Base-by-base conservation (phyloP, 1,140 invertebrate species). In the Micrasema minimum region DNA sequence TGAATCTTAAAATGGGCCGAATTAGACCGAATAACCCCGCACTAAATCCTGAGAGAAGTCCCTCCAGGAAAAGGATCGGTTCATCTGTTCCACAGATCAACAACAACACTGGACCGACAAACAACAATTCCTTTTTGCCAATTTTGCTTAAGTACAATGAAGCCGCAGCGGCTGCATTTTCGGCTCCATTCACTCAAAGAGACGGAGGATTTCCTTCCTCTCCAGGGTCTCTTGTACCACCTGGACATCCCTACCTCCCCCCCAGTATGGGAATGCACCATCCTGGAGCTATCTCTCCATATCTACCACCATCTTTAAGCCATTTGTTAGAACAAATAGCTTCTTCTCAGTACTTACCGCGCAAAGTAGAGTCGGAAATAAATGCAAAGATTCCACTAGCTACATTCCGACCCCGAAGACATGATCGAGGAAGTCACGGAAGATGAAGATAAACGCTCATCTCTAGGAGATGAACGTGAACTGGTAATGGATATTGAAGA, bases 1-100 rank as follows among this genome's bases (percentile, higher is more conserved):
- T 95, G 86, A 96, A 95, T 80, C 84, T 96, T 6, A 96, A 95
- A 82, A 91, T 90, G 79, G 88, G 88, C 26, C 79, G 87, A 72
- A 89, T 85, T 81, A 79, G 84, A 82, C 81, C 83, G 12, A 86
- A 82, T 66, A 87, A 85, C 61, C 81, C 87, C 76, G 80, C 81
- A 26, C 81, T 84, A 51, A 82, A 85, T 77, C 80, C 85, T 57
- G 82, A 86, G 69, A 77, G 85, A 64, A 84, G 82, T 66, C 81
- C 83, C 0, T 82, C 83, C 11, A 77, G 82, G 59, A 84, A 83
- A 61, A 78, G 83, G 31, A 78, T 78, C 61, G 81, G 86, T 26
- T 75, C 80, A 5, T 80, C 80, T 22, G 81, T 79, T 75, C 74
- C 83, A 2, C 74, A 72, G 37, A 69, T 72, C 11, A 72, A 82